Evolutionary conservation across 2,888 invertebrate genomes (phyloP), one percentile per base, ranked within the genome.

Genomic region (Lobophora halterata): DNA sequence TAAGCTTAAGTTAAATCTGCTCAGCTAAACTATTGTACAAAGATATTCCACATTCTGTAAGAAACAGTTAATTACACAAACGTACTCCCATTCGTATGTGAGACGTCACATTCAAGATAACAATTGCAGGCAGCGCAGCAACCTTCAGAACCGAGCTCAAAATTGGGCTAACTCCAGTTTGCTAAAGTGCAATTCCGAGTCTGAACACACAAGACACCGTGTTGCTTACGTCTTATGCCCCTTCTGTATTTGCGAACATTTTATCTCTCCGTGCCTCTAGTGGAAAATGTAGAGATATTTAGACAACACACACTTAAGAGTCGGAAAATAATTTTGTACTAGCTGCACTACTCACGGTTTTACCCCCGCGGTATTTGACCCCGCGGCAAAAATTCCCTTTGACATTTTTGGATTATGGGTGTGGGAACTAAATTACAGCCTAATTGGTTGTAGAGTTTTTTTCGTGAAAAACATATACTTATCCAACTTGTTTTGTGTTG

Each of bases 111-210:
- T 23, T 4, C n/a, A 29, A 21, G 35, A 56, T 60, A 68, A 64
- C 65, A 61, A 64, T 29, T 61, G 67, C 63, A 64, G 40, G 43
- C 45, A 33, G 47, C 57, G 58, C 52, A 61, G 58, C 68, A 73
- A 68, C 69, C 65, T 72, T 68, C 64, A 61, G 64, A 65, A 67
- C 64, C 61, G 60, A 74, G 70, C 72, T 59, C 53, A 47, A 72
- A 79, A 78, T 78, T 77, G 74, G 70, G 66, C 65, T 73, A 77
- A 72, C 74, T 70, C 68, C 65, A 65, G 74, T 74, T 71, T 73
- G 62, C 67, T 71, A 69, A 65, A 69, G 60, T 64, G 59, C 61
- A 59, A 63, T 68, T 69, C 55, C 57, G 55, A 62, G 58, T 60
- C 53, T 52, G 36, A 58, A 58, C 66, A 63, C 61, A 58, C 49